Evolutionary conservation across 1,140 invertebrate genomes (phyloP).

Genomic region (Acromyrmex echinatior): DNA sequence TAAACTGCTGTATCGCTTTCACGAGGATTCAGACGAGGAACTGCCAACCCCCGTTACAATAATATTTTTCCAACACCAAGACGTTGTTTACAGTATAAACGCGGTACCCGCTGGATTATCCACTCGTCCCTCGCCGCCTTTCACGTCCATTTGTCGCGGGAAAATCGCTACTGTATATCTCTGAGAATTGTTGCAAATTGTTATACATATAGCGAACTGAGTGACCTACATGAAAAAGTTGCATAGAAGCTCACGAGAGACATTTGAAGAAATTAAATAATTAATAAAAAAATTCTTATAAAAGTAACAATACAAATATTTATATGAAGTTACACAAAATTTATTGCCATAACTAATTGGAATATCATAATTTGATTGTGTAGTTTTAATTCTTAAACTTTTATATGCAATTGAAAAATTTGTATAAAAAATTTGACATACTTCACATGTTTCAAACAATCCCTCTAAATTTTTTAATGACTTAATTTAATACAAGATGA

Average conservation of each 20-base stretch:
- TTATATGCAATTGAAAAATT: no score
- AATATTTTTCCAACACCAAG: constrained; percentile 79
- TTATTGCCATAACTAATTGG: background rate
- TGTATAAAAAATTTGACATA: no score
- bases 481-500: no score
- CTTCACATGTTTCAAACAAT: no score
- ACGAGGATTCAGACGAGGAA: constrained; percentile 41
- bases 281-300: background rate
- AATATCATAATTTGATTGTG: background rate
- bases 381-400: background rate
- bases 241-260: background rate
- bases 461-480: no score
- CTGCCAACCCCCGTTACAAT: constrained; percentile 71
- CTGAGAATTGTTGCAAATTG: constrained; percentile 41
- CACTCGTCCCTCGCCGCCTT: constrained; percentile 50
- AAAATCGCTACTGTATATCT: constrained; percentile 46
- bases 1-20: constrained; percentile 75
- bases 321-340: background rate
- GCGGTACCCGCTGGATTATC: constrained; percentile 67
- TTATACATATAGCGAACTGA: background rate
- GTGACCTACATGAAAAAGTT: background rate
- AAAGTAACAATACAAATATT: background rate
- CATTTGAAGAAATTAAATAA: background rate
- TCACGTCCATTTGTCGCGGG: constrained; percentile 52
- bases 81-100: constrained; percentile 76